Evolutionary conservation across 2,888 invertebrate species (phyloP), one percentile per base, ranked within the genome.

Genomic region (Sthenelais limicola): DNA sequence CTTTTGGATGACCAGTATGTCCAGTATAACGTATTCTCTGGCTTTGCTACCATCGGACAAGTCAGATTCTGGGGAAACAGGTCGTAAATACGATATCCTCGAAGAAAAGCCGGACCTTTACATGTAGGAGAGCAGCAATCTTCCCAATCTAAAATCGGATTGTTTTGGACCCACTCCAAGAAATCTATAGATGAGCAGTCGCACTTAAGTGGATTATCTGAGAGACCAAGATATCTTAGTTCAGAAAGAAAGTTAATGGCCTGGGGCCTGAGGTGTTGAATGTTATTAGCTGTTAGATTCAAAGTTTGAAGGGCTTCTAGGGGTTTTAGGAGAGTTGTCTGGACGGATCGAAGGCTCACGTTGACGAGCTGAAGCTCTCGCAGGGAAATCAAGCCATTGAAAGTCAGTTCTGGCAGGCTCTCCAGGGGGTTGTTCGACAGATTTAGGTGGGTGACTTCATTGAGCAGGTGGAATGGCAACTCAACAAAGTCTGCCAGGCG

Each of bases 191-290:
- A 26, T 28, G 58, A 30, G 33, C 71, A 71, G 49, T 71, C 71
- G 48, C 71, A 71, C 0, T 32, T 21, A n/a, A 71, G 32, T 0
- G 71, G 71, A 32, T 71, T 71, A 3, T 62, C 71, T 5, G 71
- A 71, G 3, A 71, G 47, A 26, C 62, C 62, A 12, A 71, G 48
- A 43, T 62, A 62, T 49, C 62, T 47, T 12, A 71, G 62, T 12
- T 62, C 48, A n/a, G 28, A 21, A 18, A 71, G 47, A 28, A 30
- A 1, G 5, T 30, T 5, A 15, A 58, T 3, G 18, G 49, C 9
- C 15, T 9, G 24, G 7, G 58, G 48, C 9, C 28, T n/a, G 5
- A 71, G 18, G 15, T 28, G 43, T 15, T 3, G 12, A 9, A 71
- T 30, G n/a, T 30, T 71, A 33, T 71, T 71, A 3, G n/a, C 12